Evolutionary conservation across 2,888 invertebrate species (phyloP), one percentile per base, ranked within the genome.

Genomic region (Empis livida): DNA sequence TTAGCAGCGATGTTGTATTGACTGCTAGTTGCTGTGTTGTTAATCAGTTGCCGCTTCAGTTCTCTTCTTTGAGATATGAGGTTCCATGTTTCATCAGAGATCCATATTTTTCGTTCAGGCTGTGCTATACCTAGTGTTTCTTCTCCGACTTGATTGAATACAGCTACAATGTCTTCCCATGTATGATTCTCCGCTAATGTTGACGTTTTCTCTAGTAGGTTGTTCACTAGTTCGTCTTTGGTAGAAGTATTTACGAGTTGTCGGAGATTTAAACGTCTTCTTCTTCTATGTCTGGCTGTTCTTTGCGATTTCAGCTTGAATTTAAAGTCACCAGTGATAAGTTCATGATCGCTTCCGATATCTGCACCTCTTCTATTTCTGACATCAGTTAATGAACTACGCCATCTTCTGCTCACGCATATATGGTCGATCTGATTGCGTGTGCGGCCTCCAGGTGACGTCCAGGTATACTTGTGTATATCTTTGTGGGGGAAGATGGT

Each of bases 381-480:
- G 23, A 45, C 35, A 20, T 45, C 37, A 2, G 11, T 11, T 23
- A 44, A n/a, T 13, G 17, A 44, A 16, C 6, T 13, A 6, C 44
- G 5, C 44, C 44, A 45, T 37, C 39, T 45, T 38, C 27, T 37
- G 16, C 45, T 20, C 13, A 38, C 9, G 13, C 13, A 38, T 23
- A 23, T 23, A n/a, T 45, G 45, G 14, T 45, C 38, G 6, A 45
- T 45, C 39, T 35, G 38, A 16, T 45, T 45, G 35, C 45, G 5
- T 17, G 39, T 16, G 13, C 30, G 23, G 16, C 39, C 45, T n/a
- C 45, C 20, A 5, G 38, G 45, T 1, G 45, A 39, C 10, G 38
- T 37, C 45, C 45, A 45, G 10, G 45, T 45, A 14, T 42, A 42
- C 13, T 46, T 30, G 5, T 46, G 46, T n/a, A 46, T 46, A 30